Conservation (phyloP, 2,888 invertebrate genomes). For the Clivina fossor region DNA sequence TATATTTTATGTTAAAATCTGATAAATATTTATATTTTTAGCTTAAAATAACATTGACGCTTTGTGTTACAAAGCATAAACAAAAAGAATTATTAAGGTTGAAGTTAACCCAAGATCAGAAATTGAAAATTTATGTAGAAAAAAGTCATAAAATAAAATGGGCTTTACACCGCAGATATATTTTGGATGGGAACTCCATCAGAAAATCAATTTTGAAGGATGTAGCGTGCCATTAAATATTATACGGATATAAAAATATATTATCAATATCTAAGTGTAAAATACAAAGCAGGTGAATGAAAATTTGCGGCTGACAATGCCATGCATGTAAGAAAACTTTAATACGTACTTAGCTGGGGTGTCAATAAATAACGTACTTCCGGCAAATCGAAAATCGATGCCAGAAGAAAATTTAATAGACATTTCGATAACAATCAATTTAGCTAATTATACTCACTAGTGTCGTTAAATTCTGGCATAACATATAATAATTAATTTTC, state of each 20-base stretch:
- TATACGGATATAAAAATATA: slow-evolving; percentile 3
- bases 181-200: background rate
- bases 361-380: slow-evolving; percentile 11
- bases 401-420: slow-evolving; percentile 13
- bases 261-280: slow-evolving; percentile 1
- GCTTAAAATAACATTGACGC: too few relatives aligned
- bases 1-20: too few relatives aligned
- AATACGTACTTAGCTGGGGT: slow-evolving; percentile 14
- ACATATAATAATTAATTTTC: too few relatives aligned
- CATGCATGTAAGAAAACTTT: background rate
- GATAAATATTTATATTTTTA: too few relatives aligned
- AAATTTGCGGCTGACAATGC: slow-evolving; percentile 1
- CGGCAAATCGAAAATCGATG: slow-evolving; percentile 24
- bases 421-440: slow-evolving; percentile 19
- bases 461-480: too few relatives aligned
- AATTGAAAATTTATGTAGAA: slow-evolving; percentile 1
- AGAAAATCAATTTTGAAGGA: slow-evolving; percentile 2
- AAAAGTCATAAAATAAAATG: slow-evolving; percentile 1
- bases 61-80: too few relatives aligned
- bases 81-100: too few relatives aligned
- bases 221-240: slow-evolving; percentile 5
- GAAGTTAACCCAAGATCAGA: too few relatives aligned
- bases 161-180: background rate
- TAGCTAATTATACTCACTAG: too few relatives aligned
- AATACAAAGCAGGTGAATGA: slow-evolving; percentile 5